Conservation (phyloP, 92 coral and sea anemone species). For the Phymanthus crucifer region DNA sequence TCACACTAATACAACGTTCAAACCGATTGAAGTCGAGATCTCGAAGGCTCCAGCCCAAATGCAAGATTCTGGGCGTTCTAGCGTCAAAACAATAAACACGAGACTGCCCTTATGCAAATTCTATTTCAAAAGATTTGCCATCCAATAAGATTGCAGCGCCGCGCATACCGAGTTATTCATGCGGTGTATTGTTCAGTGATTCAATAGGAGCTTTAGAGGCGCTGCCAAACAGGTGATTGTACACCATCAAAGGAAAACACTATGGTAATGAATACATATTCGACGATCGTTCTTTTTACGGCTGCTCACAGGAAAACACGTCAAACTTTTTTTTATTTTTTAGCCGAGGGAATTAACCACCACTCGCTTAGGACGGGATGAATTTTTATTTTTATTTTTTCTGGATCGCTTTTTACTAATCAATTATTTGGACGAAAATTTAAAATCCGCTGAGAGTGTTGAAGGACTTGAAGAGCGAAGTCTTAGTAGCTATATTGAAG, state of each 20-base stretch:
- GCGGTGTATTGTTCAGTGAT: slow-evolving; percentile 24
- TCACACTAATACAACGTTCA: slow-evolving; percentile 3
- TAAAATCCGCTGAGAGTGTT: background rate
- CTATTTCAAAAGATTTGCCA: slow-evolving; percentile 18
- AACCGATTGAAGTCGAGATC: slow-evolving; percentile 18
- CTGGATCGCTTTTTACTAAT: background rate
- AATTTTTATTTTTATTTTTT: background rate
- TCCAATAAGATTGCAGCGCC: slow-evolving; percentile 14
- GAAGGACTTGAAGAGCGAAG: background rate
- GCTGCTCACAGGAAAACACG: background rate
- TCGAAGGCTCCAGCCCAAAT: slow-evolving; percentile 33
- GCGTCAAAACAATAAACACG: slow-evolving; percentile 43
- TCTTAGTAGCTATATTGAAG: background rate
- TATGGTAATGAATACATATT: slow-evolving; percentile 14
- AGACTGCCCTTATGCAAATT: slow-evolving; percentile 26
- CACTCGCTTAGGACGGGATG: background rate
- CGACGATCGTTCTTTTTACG: background rate
- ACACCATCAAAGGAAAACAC: slow-evolving; percentile 11
- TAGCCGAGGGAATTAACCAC: background rate
- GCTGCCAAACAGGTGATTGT: slow-evolving; percentile 15
- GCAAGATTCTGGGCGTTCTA: slow-evolving; percentile 32
- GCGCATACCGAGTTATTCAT: slow-evolving; percentile 15
- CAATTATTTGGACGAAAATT: background rate
- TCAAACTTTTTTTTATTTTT: background rate
- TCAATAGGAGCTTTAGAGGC: slow-evolving; percentile 13